A percentile compares a stretch with the other conserved stretches of the same genome.
These are phyloP conservation scores for Biston stratarius DNA, from an alignment of 2,888 invertebrate species.

Conservation along the genomic window DNA sequence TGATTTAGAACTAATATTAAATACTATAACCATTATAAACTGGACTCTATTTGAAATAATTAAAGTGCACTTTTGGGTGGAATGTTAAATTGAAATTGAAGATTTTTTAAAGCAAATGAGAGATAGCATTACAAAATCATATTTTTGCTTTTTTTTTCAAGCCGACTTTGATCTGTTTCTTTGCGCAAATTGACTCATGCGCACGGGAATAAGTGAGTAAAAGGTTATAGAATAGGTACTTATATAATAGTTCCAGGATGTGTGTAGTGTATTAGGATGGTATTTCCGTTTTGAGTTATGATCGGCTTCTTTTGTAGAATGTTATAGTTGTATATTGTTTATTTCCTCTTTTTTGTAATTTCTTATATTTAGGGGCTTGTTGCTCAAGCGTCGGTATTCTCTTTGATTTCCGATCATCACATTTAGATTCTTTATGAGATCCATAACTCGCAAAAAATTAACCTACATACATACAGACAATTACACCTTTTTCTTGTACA, in stretches of 20 bases:
- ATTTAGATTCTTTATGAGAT: background rate
- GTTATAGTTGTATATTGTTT: constrained; percentile 55
- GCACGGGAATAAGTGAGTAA: constrained; percentile 65
- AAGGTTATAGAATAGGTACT: constrained; percentile 53
- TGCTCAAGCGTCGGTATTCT: constrained; percentile 19
- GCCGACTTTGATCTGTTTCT: constrained; percentile 61
- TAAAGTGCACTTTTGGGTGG: constrained; percentile 8
- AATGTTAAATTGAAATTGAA: constrained; percentile 18
- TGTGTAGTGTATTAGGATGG: constrained; percentile 59
- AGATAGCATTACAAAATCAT: constrained; percentile 39
- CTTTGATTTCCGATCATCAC: constrained; percentile 4
- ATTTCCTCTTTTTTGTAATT: constrained; percentile 63
- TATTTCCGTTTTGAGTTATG: constrained; percentile 74
- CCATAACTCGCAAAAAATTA: background rate
- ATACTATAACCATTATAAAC: constrained; percentile 9
- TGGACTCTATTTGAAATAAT: background rate
- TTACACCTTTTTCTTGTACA: no score
- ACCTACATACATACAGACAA: background rate
- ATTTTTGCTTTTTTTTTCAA: constrained; percentile 51
- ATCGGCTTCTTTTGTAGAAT: constrained; percentile 59
- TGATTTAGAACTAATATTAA: constrained; percentile 73
- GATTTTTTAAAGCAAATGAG: constrained; percentile 34
- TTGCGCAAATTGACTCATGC: constrained; percentile 77
- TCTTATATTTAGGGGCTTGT: background rate
- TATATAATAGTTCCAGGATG: constrained; percentile 68